Evolutionary conservation across 2,888 invertebrate species (phyloP), one percentile per base, ranked within the genome.

Genomic region (Trypoxylon attenuatum): DNA sequence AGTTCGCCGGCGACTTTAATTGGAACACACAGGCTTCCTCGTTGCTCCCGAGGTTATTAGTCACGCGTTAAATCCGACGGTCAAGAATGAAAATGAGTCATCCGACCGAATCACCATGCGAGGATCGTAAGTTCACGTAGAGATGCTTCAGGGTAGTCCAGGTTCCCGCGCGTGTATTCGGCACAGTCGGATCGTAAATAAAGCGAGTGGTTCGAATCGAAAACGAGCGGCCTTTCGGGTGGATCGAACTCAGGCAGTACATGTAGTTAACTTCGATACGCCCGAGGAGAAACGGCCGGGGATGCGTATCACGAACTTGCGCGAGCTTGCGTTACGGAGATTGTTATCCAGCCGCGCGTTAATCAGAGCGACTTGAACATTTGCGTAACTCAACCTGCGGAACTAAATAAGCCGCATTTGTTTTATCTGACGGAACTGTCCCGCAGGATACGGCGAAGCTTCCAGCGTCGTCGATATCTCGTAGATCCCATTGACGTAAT

Each of bases 131-230:
- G 47, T 15, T 38, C 50, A 50, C 46, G 25, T 56, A 62, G 43
- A 47, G 42, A 6, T 38, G 43, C 21, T 46, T 45, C 51, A 42
- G n/a, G 49, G 39, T 13, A 21, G 29, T n/a, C 21, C 27, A 19
- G 50, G 27, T 57, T 18, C 18, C 27, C 18, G n/a, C 27, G n/a
- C 29, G n/a, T 29, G 18, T 18, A 29, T 5, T 47, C 19, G 16
- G 18, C 15, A 22, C 16, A 18, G 25, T 39, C 43, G 43, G 39
- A 29, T n/a, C 47, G 49, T 49, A 58, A 58, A 58, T 47, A 49
- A 47, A 42, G 21, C n/a, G 19, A 27, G 6, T 21, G 19, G 3
- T n/a, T 21, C 22, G 46, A 46, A 41, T 62, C 21, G 22, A 23
- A 16, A 64, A 50, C 50, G 25, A 46, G 25, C 18, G 18, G 15